Conservation (phyloP, 2,888 invertebrate genomes). For the Ashinkailepas kermadecensis region DNA sequence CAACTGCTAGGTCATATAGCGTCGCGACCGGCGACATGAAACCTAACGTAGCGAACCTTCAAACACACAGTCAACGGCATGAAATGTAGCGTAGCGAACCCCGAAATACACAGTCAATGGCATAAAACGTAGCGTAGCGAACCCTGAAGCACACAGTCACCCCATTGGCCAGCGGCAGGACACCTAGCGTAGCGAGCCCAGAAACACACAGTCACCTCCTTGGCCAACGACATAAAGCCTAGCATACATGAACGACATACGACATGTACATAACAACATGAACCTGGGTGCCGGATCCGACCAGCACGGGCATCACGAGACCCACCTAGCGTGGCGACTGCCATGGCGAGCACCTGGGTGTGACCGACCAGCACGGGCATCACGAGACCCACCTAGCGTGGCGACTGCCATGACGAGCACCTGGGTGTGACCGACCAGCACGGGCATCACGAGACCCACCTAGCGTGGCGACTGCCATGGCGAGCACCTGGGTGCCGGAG, state of each 20-base stretch:
- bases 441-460: not conserved
- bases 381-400: too few relatives aligned
- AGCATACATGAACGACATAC: slow-evolving; percentile 53
- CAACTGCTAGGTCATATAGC: too few relatives aligned
- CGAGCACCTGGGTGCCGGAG: slow-evolving; percentile 90
- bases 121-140: too few relatives aligned
- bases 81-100: slow-evolving; percentile 97
- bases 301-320: too few relatives aligned
- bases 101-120: slow-evolving; percentile 44
- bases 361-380: too few relatives aligned
- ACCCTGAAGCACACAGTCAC: not conserved
- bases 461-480: slow-evolving; percentile 73
- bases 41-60: slow-evolving; percentile 96
- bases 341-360: too few relatives aligned
- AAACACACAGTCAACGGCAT: slow-evolving; percentile 96
- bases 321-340: too few relatives aligned
- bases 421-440: too few relatives aligned
- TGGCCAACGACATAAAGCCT: slow-evolving; percentile 83
- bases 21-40: slow-evolving; percentile 97
- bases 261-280: too few relatives aligned
- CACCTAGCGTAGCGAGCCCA: slow-evolving; percentile 97
- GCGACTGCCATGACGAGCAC: slow-evolving; percentile 7
- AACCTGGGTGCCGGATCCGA: too few relatives aligned
- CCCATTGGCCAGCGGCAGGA: slow-evolving; percentile 82
- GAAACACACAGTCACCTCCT: slow-evolving; percentile 44